Evolutionary conservation across 1,140 invertebrate species (phyloP), one percentile per base, ranked within the genome.

Genomic region (Lanistes nyassanus): DNA sequence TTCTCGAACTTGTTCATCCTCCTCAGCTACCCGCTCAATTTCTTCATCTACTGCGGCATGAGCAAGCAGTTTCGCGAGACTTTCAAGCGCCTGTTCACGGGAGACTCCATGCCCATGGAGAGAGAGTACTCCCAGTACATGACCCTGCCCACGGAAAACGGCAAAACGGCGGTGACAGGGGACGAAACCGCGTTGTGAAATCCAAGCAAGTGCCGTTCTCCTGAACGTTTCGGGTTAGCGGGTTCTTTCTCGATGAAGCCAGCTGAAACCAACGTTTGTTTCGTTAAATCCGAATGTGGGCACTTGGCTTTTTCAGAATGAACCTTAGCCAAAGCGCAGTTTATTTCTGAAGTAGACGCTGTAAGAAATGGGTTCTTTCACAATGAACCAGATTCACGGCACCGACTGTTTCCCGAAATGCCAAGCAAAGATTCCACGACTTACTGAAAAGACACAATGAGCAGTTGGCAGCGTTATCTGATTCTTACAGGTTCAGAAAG

Each of bases 41-140:
- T 98, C 84, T 96, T 95, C 71, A 97, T 98, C 76, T 98, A 98
- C 86, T 98, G 96, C 86, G 95, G 95, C 7, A 98, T 98, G 96
- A 96, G 94, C 65, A 91, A 95, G 34, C 95, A 97, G 85, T 98
- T 98, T 86, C 90, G 96, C 42, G 95, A 97, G 87, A 98, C 96
- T 0, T 98, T 98, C 89, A 96, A 95, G 82, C 93, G 95, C 82
- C 90, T 98, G 5, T 97, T 98, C 60, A 81, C 79, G 0, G 81
- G 82, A 6, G 78, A 77, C 1, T 77, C 78, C 19, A 76, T 83
- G 75, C 83, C 83, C 3, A 74, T 82, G 58, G 83, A 87, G 23
- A 37, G 81, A 19, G 85, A 88, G 56, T 84, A 82, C 65, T 86
- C 85, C 0, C 82, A 85, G 60, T 88, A 88, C 73, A 85, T 83